Base-by-base conservation (phyloP, 2,888 invertebrate species). In the Brachynemurus nebulosus region DNA sequence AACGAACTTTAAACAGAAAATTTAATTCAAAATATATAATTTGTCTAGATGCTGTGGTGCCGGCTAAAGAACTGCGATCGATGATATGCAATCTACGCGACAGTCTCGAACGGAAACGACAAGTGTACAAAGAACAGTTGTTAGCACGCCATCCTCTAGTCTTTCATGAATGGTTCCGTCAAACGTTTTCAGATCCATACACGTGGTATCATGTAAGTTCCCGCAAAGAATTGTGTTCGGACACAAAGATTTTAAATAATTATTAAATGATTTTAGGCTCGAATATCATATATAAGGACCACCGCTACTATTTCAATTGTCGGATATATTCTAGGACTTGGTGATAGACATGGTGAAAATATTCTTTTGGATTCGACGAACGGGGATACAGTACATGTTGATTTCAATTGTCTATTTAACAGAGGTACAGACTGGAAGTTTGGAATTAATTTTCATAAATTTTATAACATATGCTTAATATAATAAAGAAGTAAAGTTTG, bases 261-360 rank as follows among this genome's bases (percentile, higher is more conserved):
- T 36, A 47, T 43, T 56, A 54, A 50, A 55, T 49, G 80, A 93
- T 95, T 89, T 92, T 81, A 85, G 57, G 95, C 96, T 0, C 72
- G 96, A 48, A 80, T 83, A 11, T 80, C 89, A 0, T 99, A 88
- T 59, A 85, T 88, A 41, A 77, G 91, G 51, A 95, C 96, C 0
- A 79, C 88, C 2, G 97, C 97, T 9, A 96, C 96, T 0, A 97
- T 98, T 86, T 95, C 93, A 1, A 93, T 97, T 76, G 86, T 92
- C 47, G 93, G 95, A 40, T 92, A 89, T 58, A 83, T 92, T 54
- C 72, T 95, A 44, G 76, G 76, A 1, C 71, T 98, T 11, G 98
- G 98, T 9, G 98, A 98, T 67, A 76, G 98, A 11, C 91, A 96
- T 59, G 92, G 93, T 19, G 92, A 96, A 67, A 97, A 97, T 63